Percentiles rank a stretch among this genome's conserved stretches.
These are phyloP conservation scores for Tadarida brasiliensis DNA, from an alignment of 2,797 vertebrate species.

Conservation along the genomic window DNA sequence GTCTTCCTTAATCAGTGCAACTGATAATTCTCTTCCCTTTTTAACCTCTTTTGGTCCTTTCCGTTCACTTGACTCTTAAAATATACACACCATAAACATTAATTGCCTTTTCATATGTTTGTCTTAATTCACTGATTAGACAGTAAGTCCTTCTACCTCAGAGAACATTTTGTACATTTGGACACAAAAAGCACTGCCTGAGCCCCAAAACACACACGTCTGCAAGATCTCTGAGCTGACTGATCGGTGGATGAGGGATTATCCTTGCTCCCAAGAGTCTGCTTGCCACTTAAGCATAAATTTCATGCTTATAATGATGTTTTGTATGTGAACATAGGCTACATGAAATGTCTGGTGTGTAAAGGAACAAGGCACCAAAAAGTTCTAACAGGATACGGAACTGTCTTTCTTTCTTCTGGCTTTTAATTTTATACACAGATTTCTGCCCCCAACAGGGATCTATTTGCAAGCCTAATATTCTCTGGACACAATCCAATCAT, in stretches of 20 bases:
- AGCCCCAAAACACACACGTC: neutral
- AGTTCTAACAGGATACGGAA: neutral
- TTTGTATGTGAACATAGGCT: neutral
- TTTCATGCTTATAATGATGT: neutral
- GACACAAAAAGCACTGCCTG: neutral
- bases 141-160: neutral
- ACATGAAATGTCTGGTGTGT: neutral
- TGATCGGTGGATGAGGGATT: neutral
- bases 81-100: neutral
- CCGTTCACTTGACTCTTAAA: conserved; percentile 13
- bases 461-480: neutral
- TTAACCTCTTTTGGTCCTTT: conserved; percentile 8
- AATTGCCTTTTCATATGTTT: conserved; percentile 7
- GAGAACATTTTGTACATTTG: neutral
- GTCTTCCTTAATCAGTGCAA: neutral
- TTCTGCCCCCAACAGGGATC: neutral
- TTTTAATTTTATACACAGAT: neutral
- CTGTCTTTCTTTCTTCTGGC: neutral
- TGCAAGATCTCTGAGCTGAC: neutral
- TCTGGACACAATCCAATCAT: neutral
- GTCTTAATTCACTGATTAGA: neutral
- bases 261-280: neutral
- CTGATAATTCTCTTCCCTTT: neutral
- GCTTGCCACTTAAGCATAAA: neutral
- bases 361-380: neutral